A percentile compares a stretch with the other conserved stretches of the same genome.
phyloP scores from a whole-genome alignment of 2,797 vertebrate species.

The Phaenicophaeus curvirostris region DNA sequence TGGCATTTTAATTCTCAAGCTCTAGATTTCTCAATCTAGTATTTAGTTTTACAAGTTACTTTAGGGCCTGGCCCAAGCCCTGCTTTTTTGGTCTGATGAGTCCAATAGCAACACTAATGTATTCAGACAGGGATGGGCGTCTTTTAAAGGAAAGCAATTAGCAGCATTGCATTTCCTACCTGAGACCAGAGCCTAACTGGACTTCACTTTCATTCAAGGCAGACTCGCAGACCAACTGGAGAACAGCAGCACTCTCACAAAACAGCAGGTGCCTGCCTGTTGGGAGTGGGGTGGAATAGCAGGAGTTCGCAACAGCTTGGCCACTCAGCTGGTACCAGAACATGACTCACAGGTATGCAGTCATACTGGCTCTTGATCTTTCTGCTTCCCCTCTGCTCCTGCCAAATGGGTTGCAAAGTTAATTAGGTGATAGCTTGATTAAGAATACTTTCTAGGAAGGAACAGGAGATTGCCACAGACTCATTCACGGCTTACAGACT shows the following conservation, averaged over 20 bases:
- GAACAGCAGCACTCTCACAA: neutral
- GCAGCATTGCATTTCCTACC: neutral
- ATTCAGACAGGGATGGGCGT: neutral
- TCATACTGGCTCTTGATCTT: neutral
- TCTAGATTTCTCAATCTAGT: neutral
- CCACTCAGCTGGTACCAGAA: neutral
- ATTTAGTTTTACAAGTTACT: neutral
- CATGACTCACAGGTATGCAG: fast-evolving
- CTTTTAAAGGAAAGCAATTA: neutral
- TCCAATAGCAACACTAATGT: neutral
- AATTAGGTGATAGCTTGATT: fast-evolving
- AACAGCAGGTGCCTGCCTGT: neutral
- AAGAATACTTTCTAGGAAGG: neutral
- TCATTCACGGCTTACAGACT: neutral
- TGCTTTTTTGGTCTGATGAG: neutral
- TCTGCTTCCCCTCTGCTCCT: neutral
- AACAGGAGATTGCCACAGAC: neutral
- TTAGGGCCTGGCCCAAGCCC: neutral
- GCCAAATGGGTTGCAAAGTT: neutral
- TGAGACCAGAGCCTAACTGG: neutral
- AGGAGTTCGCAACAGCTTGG: neutral
- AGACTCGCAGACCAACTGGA: neutral
- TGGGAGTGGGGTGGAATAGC: fast-evolving
- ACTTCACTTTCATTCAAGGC: no score
- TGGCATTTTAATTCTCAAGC: neutral